Evolutionary conservation across 1,140 invertebrate species (phyloP), one percentile per base, ranked within the genome.

Genomic region (Drosophila lacteicornis): DNA sequence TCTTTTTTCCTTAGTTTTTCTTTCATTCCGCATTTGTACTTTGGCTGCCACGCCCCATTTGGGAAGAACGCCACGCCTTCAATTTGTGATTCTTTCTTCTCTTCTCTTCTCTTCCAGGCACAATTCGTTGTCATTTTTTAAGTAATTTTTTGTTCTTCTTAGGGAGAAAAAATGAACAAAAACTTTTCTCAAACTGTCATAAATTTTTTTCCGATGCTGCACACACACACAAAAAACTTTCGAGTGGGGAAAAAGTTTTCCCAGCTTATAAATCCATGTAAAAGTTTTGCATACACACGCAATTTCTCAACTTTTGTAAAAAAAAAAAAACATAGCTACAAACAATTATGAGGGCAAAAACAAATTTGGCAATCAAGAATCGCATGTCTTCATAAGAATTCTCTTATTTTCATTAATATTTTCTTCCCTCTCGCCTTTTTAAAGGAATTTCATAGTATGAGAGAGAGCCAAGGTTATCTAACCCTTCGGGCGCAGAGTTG

Each of bases 181-280:
- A 87, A 91, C 75, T 91, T 91, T 88, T 81, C 49, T 71, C 76
- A 82, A 91, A 91, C 88, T 91, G 88, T 91, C 88, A 91, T 91
- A 91, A 91, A 91, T 91, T 91, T 80, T 77, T 83, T 85, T 27
- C 33, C 25, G 58, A 82, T 85, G 77, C 77, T 80, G 74, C 82
- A 82, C 53, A 71, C 38, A 13, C 27, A 19, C 51, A 55, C 36
- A 56, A 19, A 22, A 85, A 90, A 81, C 76, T 84, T 78, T 56
- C 55, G 30, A 57, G 36, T 75, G 38, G 53, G 77, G 53, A 63
- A 76, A 88, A 84, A 79, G 47, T 87, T 87, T 74, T 71, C 33
- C 65, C 62, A 69, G 78, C 74, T 88, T 85, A 90, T 88, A 88
- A 90, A 88, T 88, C 80, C 73, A 88, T 90, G 85, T 74, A 90